Conservation (phyloP, 2,888 invertebrate species). For the Muscina levida region DNA sequence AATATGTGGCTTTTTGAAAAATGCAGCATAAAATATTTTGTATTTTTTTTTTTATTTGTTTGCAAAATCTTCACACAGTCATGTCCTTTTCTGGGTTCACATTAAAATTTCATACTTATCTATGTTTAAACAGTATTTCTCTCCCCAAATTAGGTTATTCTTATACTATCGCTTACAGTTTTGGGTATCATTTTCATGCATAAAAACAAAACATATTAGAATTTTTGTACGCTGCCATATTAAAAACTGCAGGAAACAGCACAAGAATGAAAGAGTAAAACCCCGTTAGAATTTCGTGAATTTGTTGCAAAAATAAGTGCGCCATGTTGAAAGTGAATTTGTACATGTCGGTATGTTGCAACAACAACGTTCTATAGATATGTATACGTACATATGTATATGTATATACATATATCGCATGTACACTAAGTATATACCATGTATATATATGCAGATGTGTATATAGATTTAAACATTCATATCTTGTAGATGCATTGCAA, state of each 20-base stretch:
- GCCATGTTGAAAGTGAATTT: not conserved
- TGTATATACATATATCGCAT: not conserved
- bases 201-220: slow-evolving; percentile 19
- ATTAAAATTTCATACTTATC: slow-evolving; percentile 30
- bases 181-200: not conserved
- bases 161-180: slow-evolving; percentile 24
- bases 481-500: too few relatives aligned
- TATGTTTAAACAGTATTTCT: slow-evolving; percentile 27
- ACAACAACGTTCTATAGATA: not conserved
- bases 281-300: slow-evolving; percentile 12
- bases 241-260: not conserved
- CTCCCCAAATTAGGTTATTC: slow-evolving; percentile 31
- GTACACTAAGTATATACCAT: not conserved
- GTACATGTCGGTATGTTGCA: slow-evolving; percentile 12
- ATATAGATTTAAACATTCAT: too few relatives aligned
- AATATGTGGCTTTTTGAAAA: too few relatives aligned
- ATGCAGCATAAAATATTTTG: too few relatives aligned
- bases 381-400: not conserved
- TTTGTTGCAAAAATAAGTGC: not conserved
- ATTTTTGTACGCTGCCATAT: slow-evolving; percentile 10
- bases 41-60: too few relatives aligned
- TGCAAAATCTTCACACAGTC: not conserved
- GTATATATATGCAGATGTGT: too few relatives aligned
- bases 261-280: not conserved
- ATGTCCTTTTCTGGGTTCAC: slow-evolving; percentile 5